Evolutionary conservation across 2,888 invertebrate species (phyloP), one percentile per base, ranked within the genome.

Genomic region (Malthinus seriepunctatus): DNA sequence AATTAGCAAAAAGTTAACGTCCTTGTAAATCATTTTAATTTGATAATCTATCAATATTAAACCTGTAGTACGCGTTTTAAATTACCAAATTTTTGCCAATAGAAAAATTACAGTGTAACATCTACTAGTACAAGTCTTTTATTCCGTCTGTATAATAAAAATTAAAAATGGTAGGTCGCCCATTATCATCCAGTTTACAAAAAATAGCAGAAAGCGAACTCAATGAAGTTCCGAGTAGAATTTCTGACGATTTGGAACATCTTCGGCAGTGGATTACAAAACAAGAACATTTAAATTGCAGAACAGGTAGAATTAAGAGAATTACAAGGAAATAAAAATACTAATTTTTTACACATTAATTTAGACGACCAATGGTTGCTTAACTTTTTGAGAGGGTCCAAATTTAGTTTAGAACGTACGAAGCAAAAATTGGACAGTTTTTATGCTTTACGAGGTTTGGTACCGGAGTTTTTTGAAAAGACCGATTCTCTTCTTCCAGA

Each of bases 391-490:
- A 78, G 84, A 4, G 83, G 83, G 44, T 80, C 80, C 63, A 84
- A 84, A 73, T 83, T 81, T 70, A 82, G 83, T 51, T 67, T 83
- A 38, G 83, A 83, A 67, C 77, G 80, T 60, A 79, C 80, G 38
- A 83, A 84, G 70, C 78, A 81, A 63, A 84, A 84, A 65, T 65
- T 84, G 32, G 84, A 84, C 60, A 81, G 82, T 76, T 86, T 81
- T 68, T 86, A 86, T 68, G 84, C 84, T 8, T 71, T 82, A 69
- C 82, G 83, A 61, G 79, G 80, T 3, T 76, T 83, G 32, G 79
- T 84, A 1, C 86, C 87, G 1, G 86, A 86, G 64, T 78, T 86
- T 61, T 83, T 83, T 64, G 77, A 78, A 8, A 69, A 80, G 58
- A 76, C 82, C 66, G 82, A 84, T 71, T 82, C 83, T 1, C 56